These are phyloP conservation scores for Radopholus similis DNA, from an alignment of 1,140 invertebrate species.

Conservation along the genomic window DNA sequence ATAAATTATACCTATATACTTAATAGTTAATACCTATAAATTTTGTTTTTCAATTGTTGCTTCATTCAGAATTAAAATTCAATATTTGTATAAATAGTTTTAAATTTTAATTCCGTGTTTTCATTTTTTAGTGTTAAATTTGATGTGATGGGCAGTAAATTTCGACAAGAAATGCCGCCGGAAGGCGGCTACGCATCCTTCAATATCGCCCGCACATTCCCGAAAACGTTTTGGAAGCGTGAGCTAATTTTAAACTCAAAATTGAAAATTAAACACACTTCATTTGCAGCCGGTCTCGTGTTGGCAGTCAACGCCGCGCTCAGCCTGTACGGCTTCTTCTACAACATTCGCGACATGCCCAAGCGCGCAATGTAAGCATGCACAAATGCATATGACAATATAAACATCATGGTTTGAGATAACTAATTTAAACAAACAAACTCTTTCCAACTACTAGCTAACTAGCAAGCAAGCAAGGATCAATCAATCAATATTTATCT, in stretches of 20 bases:
- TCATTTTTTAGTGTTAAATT: too few species aligned
- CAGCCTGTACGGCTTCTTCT: conserved; percentile 48
- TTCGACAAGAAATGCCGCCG: conserved; percentile 61
- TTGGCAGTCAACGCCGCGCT: conserved; percentile 45
- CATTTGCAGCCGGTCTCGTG: background rate
- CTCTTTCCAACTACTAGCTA: background rate
- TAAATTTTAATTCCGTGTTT: too few species aligned
- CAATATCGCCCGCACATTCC: conserved; percentile 49
- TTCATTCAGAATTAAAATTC: too few species aligned
- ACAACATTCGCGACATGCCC: conserved; percentile 37
- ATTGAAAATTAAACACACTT: background rate
- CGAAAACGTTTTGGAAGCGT: conserved; percentile 55
- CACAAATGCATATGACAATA: background rate
- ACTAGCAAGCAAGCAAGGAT: conserved; percentile 9
- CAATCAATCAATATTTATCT: background rate
- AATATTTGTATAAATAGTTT: too few species aligned
- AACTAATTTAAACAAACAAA: background rate
- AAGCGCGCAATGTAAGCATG: conserved; percentile 30
- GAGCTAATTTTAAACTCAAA: conserved; percentile 14
- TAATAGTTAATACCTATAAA: too few species aligned
- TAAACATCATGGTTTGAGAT: background rate
- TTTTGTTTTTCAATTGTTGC: too few species aligned
- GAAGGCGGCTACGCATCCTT: conserved; percentile 60
- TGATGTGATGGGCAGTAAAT: conserved; percentile 26
- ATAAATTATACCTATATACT: too few species aligned